Evolutionary conservation across 2,113 vertebrate species (phyloP).

Genomic region (Ancistrus triradiatus): DNA sequence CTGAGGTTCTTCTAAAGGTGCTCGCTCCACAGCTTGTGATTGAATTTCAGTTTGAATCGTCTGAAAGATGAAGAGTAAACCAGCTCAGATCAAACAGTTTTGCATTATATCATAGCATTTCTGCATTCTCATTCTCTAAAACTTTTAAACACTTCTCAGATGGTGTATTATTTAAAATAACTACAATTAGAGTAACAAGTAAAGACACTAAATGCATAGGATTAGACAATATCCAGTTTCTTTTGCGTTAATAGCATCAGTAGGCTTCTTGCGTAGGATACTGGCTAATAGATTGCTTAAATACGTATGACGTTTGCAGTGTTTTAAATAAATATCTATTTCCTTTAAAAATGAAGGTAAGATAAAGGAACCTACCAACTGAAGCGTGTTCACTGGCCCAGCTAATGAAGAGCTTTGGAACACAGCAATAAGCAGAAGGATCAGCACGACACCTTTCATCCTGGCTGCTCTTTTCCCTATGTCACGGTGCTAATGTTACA

Average conservation of each 20-base stretch:
- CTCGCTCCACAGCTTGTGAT: slow-evolving; percentile 7
- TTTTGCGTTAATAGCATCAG: too few species aligned
- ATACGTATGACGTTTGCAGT: too few species aligned
- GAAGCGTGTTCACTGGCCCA: slow-evolving; percentile 21
- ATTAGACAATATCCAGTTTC: too few species aligned
- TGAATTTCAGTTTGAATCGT: slow-evolving; percentile 2
- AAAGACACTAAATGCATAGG: too few species aligned
- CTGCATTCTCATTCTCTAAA: too few species aligned
- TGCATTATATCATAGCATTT: not conserved
- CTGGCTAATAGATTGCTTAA: too few species aligned
- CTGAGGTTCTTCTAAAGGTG: not conserved
- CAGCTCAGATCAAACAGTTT: not conserved
- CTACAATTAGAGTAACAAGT: not conserved
- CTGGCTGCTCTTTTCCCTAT: slow-evolving; percentile 2
- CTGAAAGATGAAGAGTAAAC: not conserved
- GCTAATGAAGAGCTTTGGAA: slow-evolving; percentile 10
- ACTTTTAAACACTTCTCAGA: not conserved
- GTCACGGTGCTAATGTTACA: not conserved
- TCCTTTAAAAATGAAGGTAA: too few species aligned
- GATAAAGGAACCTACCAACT: slow-evolving; percentile 8
- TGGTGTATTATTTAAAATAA: not conserved
- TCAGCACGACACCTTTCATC: slow-evolving; percentile 25
- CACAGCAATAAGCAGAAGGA: slow-evolving; percentile 24
- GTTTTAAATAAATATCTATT: not conserved
- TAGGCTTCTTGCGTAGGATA: too few species aligned